Evolutionary conservation across 2,888 invertebrate genomes (phyloP), one percentile per base, ranked within the genome.

Genomic region (Luperina nickerlii): DNA sequence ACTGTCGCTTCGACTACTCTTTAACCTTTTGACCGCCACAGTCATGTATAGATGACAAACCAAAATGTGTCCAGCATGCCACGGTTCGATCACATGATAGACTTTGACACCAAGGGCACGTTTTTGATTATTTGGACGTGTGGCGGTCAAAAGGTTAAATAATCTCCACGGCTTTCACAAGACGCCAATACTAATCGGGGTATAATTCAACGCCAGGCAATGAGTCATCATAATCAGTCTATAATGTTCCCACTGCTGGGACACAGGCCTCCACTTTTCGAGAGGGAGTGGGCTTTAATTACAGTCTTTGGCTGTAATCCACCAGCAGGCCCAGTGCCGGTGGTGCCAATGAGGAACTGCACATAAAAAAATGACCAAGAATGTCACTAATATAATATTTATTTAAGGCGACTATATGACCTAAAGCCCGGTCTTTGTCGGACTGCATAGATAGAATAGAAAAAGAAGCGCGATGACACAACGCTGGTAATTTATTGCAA

Each of bases 331-430:
- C 57, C 11, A 3, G 57, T 60, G 57, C n/a, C 11, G n/a, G n/a
- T 60, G 1, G 57, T 60, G 5, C 1, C 13, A 0, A 45, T 27
- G 18, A 18, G 3, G 62, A 70, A 78, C 42, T 42, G 3, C 7
- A 11, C 32, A 15, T n/a, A 7, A 9, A 20, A 32, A 42, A 18
- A 18, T 32, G 0, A 2, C 57, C 38, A 42, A 32, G 51, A 70
- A 78, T 32, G 60, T 9, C 15, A 62, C 20, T 38, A 9, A 70
- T 32, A 32, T 32, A 48, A 32, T 15, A 42, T 62, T 57, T 62
- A 84, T 78, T 77, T 13, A 32, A 32, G 32, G 32, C 32, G 32
- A 32, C 32, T 32, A 32, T 1, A 32, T 32, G 32, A 32, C 32
- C 32, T 1, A 32, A 32, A 32, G 32, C 32, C 1, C 32, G 32